Conservation (phyloP, 2,888 invertebrate species). For the Drosophila stalkeri region DNA sequence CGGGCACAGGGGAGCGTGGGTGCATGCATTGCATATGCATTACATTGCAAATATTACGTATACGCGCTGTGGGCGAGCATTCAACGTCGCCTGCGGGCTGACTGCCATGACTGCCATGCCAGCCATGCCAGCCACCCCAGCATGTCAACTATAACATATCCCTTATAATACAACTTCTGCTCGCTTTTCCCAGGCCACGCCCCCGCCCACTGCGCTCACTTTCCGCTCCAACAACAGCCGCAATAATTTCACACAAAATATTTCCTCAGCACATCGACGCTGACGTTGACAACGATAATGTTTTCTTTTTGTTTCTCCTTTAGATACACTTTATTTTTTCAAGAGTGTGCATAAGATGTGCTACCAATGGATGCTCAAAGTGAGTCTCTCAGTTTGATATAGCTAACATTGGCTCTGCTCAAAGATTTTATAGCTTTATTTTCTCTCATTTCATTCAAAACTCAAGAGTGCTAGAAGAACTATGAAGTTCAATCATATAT, state of each 20-base stretch:
- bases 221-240: conserved; percentile 4
- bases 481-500: too few relatives aligned
- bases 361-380: not conserved
- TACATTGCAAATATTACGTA: conserved; percentile 23
- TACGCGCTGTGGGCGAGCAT: not conserved
- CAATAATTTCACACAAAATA: conserved; percentile 73
- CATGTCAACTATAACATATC: conserved; percentile 5
- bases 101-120: not conserved
- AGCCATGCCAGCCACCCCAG: not conserved
- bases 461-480: not conserved
- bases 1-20: not conserved
- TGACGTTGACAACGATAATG: conserved; percentile 64
- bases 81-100: conserved; percentile 1
- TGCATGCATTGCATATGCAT: not conserved
- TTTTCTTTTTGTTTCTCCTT: conserved; percentile 31
- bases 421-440: not conserved
- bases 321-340: conserved; percentile 16
- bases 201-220: not conserved
- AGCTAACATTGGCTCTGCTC: not conserved
- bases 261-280: conserved; percentile 64
- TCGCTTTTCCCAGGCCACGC: not conserved
- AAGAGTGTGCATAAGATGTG: not conserved
- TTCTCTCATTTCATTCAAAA: not conserved
- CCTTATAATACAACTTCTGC: conserved; percentile 8
- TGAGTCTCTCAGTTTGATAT: not conserved